These are phyloP conservation scores for Meloe dianella DNA, from an alignment of 2,888 invertebrate species.

Conservation along the genomic window DNA sequence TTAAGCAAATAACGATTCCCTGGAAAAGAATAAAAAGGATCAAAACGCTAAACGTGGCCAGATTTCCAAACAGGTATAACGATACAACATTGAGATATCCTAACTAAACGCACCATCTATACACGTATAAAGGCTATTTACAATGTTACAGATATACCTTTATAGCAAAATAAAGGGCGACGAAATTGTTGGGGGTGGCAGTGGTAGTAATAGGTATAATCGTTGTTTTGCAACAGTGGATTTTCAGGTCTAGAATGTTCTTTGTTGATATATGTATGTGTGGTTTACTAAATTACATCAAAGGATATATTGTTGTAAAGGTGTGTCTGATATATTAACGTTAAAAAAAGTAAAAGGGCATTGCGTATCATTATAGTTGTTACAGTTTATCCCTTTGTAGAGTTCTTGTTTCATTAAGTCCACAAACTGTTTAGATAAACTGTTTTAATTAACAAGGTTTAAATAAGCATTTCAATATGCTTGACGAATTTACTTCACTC, in stretches of 20 bases:
- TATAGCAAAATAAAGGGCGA: background rate
- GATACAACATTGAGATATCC: slow-evolving; percentile 5
- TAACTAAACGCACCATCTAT: slow-evolving; percentile 23
- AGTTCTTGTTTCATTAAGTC: slow-evolving; percentile 3
- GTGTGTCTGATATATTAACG: slow-evolving; percentile 16
- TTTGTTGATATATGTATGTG: slow-evolving; percentile 3
- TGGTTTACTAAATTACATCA: slow-evolving; percentile 15
- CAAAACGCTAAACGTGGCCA: slow-evolving; percentile 29
- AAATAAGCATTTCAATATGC: background rate
- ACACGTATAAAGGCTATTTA: slow-evolving; percentile 13
- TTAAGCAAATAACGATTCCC: slow-evolving; percentile 38
- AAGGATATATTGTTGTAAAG: slow-evolving; percentile 19
- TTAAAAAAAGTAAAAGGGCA: slow-evolving; percentile 16
- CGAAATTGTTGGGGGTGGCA: background rate
- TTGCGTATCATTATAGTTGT: background rate
- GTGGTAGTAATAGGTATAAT: background rate
- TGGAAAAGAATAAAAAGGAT: slow-evolving; percentile 33
- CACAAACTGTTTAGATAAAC: background rate
- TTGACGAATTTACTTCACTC: background rate
- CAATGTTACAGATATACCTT: slow-evolving; percentile 13
- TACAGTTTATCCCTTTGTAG: background rate
- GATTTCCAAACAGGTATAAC: slow-evolving; percentile 23
- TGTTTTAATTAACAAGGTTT: background rate
- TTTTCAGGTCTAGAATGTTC: background rate
- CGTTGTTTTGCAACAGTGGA: slow-evolving; percentile 15